phyloP scores from a whole-genome alignment of 2,797 vertebrate genomes.

The Acanthurus lineatus region DNA sequence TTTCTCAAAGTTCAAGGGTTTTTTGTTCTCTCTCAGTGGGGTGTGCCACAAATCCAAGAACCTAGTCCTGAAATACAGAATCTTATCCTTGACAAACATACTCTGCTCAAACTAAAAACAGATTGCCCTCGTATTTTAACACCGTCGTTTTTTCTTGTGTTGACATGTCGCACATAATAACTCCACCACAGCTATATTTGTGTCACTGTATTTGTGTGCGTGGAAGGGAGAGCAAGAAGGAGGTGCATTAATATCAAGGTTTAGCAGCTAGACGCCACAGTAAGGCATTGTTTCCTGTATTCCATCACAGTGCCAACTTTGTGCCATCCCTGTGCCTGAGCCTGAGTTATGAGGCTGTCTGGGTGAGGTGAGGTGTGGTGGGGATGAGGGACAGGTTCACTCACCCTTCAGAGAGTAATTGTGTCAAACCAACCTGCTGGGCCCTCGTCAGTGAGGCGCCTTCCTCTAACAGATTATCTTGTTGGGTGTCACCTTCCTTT shows the following conservation, averaged over 20 bases:
- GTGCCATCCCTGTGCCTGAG: slow-evolving; percentile 60
- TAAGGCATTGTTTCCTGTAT: slow-evolving; percentile 72
- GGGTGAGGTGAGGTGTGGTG: slow-evolving; percentile 52
- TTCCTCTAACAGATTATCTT: slow-evolving; percentile 66
- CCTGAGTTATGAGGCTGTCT: slow-evolving; percentile 70
- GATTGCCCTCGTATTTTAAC: slow-evolving; percentile 31
- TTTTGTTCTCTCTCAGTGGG: neutral
- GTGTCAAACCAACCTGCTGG: slow-evolving; percentile 30
- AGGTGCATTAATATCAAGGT: slow-evolving; percentile 60
- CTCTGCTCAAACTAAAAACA: slow-evolving; percentile 38
- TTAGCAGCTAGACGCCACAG: slow-evolving; percentile 53
- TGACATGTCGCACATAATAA: slow-evolving; percentile 64
- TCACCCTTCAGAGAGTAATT: slow-evolving; percentile 42
- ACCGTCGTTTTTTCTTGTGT: slow-evolving; percentile 34
- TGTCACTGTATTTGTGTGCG: slow-evolving; percentile 28
- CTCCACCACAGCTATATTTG: slow-evolving; percentile 62
- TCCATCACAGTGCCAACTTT: slow-evolving; percentile 68
- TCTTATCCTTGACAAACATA: slow-evolving; percentile 5
- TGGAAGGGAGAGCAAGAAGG: slow-evolving; percentile 12
- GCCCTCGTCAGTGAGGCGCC: slow-evolving; percentile 29
- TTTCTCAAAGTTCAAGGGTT: neutral
- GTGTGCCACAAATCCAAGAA: slow-evolving; percentile 3
- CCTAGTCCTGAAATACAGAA: slow-evolving; percentile 3
- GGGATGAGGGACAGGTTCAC: slow-evolving; percentile 35
- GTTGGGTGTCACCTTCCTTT: slow-evolving; percentile 44